Evolutionary conservation across 1,140 invertebrate species (phyloP).

Genomic region (Papilio helenus): DNA sequence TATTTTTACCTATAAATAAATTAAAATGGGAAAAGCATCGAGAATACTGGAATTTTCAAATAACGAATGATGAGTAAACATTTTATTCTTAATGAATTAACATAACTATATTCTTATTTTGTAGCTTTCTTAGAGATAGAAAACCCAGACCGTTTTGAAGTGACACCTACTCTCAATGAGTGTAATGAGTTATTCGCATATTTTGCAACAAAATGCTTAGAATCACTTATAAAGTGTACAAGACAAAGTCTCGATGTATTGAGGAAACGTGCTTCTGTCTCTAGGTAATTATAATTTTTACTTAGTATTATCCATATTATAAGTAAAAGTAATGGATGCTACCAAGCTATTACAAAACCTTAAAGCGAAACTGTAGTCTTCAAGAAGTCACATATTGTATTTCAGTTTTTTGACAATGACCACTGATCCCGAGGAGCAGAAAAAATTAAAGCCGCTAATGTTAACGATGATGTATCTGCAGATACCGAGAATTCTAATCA

Average conservation of each 20-base stretch:
- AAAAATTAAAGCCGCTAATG: slow-evolving; percentile 83
- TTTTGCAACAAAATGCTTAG: slow-evolving; percentile 88
- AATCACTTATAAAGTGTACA: slow-evolving; percentile 87
- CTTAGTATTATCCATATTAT: slow-evolving; percentile 11
- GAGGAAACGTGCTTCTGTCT: slow-evolving; percentile 84
- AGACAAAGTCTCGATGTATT: slow-evolving; percentile 87
- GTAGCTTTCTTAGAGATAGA: slow-evolving; percentile 85
- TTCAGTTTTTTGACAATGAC: slow-evolving; percentile 76
- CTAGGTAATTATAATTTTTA: slow-evolving; percentile 73
- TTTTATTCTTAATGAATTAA: neutral
- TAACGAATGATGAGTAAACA: neutral
- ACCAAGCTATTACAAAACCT: too few relatives aligned
- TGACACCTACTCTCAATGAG: slow-evolving; percentile 85
- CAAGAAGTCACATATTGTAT: neutral
- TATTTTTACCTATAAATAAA: slow-evolving; percentile 35
- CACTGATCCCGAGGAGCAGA: slow-evolving; percentile 69
- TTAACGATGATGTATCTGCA: slow-evolving; percentile 84
- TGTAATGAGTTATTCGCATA: slow-evolving; percentile 89
- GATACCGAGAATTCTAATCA: slow-evolving; percentile 85
- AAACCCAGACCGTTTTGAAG: slow-evolving; percentile 83
- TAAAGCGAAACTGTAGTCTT: too few relatives aligned
- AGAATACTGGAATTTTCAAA: neutral
- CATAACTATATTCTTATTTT: slow-evolving; percentile 42
- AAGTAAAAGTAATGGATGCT: neutral
- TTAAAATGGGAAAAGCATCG: too few relatives aligned